These are phyloP conservation scores for Aphyosemion australe DNA, from an alignment of 2,113 vertebrate genomes.

Conservation along the genomic window DNA sequence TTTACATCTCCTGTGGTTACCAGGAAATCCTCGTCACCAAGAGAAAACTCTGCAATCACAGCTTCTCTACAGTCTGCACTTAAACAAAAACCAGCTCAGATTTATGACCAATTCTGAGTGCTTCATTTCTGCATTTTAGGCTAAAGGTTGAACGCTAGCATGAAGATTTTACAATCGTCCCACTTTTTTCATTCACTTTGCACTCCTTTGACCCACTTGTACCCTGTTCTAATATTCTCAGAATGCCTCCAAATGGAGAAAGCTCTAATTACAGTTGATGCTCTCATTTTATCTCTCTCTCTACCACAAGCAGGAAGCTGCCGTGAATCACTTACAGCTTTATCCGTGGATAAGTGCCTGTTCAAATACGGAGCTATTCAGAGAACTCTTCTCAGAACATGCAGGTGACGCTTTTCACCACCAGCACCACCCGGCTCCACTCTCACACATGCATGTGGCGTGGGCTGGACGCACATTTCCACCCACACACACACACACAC, in stretches of 20 bases:
- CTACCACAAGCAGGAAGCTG: constrained; percentile 65
- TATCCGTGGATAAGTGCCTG: constrained; percentile 63
- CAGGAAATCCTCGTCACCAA: no score
- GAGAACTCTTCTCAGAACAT: constrained; percentile 58
- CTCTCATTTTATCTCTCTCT: constrained; percentile 50
- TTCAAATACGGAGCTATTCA: constrained; percentile 69
- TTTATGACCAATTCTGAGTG: no score
- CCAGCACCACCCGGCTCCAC: constrained; percentile 24
- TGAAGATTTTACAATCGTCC: background rate
- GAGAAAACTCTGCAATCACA: no score
- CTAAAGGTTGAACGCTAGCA: background rate
- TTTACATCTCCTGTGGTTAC: no score
- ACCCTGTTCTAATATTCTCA: constrained; percentile 32
- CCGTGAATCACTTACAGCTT: constrained; percentile 63
- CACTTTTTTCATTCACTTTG: no score
- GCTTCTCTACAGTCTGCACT: no score
- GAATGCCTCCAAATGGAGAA: constrained; percentile 41
- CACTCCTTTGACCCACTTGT: constrained; percentile 12
- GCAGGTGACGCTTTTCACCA: constrained; percentile 70
- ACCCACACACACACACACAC: constrained; percentile 5
- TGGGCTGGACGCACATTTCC: constrained; percentile 27
- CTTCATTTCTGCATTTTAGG: background rate
- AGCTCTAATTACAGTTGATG: constrained; percentile 63
- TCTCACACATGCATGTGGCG: constrained; percentile 5
- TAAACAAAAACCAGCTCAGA: no score